Evolutionary conservation across 2,888 invertebrate species (phyloP).

Genomic region (Globia sparganii): DNA sequence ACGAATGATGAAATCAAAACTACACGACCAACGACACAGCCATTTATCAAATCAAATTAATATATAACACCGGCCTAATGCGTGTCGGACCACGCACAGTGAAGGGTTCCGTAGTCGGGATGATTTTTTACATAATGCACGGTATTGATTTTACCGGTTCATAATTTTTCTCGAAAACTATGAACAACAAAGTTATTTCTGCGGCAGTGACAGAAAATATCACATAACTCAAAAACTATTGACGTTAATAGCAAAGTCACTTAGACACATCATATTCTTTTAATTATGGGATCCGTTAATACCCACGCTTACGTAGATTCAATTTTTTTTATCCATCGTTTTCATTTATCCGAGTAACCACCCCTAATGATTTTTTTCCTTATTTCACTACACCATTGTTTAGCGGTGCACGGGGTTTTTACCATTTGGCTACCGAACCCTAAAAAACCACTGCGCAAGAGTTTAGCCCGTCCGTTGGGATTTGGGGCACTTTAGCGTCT

Average conservation of each 20-base stretch:
- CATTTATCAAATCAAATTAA: slow-evolving; percentile 64
- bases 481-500: slow-evolving; percentile 63
- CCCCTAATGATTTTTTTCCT: background rate
- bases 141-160: background rate
- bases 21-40: slow-evolving; percentile 42
- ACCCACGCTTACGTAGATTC: no score
- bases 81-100: background rate
- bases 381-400: background rate
- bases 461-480: slow-evolving; percentile 63
- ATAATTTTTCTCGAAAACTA: background rate
- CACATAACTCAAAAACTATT: background rate
- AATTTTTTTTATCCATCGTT: background rate
- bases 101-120: background rate
- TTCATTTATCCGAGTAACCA: background rate
- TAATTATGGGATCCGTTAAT: background rate
- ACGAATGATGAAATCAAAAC: slow-evolving; percentile 62
- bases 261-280: no score
- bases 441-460: slow-evolving; percentile 65
- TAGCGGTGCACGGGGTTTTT: background rate
- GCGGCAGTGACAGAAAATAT: background rate
- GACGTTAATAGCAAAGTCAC: no score
- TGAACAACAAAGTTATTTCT: no score
- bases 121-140: background rate
- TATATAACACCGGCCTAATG: background rate
- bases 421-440: background rate